These are phyloP conservation scores for Numenius arquata DNA, from an alignment of 2,113 vertebrate species.

Conservation along the genomic window DNA sequence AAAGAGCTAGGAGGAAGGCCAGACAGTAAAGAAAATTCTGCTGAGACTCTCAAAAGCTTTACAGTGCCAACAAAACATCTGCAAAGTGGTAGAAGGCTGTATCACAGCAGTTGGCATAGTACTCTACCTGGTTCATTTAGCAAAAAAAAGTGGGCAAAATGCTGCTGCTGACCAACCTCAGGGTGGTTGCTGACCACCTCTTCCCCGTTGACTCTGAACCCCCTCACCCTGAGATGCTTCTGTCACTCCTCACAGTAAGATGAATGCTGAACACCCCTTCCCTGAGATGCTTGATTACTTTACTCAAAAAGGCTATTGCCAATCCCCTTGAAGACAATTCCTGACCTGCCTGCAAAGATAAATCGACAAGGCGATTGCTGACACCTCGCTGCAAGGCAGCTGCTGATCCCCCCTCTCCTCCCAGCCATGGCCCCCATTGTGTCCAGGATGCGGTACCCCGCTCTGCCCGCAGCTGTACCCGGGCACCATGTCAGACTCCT, in stretches of 20 bases:
- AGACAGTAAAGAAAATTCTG: background rate
- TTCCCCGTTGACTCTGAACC: background rate
- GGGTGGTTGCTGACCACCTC: background rate
- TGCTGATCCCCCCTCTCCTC: background rate
- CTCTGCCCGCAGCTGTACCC: background rate
- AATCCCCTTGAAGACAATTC: too few relatives aligned
- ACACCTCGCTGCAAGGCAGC: background rate
- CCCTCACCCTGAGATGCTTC: background rate
- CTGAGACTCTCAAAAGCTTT: background rate
- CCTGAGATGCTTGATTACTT: background rate
- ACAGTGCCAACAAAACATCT: too few relatives aligned
- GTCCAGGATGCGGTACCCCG: background rate
- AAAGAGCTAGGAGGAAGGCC: constrained; percentile 70
- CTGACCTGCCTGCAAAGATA: background rate
- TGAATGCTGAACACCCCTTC: background rate
- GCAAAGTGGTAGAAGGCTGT: background rate
- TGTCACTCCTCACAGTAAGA: background rate
- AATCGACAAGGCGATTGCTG: too few relatives aligned
- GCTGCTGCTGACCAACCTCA: background rate
- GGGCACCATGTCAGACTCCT: background rate
- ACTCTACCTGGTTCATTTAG: constrained; percentile 44
- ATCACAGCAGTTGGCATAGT: background rate
- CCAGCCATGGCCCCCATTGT: background rate
- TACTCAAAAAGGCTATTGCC: background rate
- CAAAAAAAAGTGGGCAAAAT: constrained; percentile 60